Base-by-base conservation (phyloP, 2,113 vertebrate genomes). In the Oreochromis spilurus region DNA sequence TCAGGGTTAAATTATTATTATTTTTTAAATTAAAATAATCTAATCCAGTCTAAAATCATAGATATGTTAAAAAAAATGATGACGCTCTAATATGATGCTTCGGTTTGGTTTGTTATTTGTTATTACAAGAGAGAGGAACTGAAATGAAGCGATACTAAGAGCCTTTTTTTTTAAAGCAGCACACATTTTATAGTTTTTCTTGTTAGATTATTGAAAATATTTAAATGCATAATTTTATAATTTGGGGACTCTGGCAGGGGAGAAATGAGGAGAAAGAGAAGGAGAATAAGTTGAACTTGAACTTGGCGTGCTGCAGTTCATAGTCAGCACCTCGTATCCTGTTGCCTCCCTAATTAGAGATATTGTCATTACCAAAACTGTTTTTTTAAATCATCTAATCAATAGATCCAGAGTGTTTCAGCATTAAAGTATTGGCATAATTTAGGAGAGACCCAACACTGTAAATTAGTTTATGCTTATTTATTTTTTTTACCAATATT, bases 181-280 rank as follows among this genome's bases (percentile, higher is more conserved):
- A 52, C 4, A 36, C 9, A 3, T 29, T 62, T 70, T 1, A 4
- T 67, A 8, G 45, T 86, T 45, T 45, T 88, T 16, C 36, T 55
- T 53, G 7, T 84, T 34, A 34, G 62, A 48, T 83, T 36, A 48
- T 81, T 53, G 6, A 70, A 79, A 60, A 65, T 6, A 55, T 70
- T 43, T 54, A 29, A 75, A 75, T 43, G 4, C 3, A 75, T 21
- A 57, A 14, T 57, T 57, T 6, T n/a, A 21, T 58, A 29, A 29
- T 36, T 55, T 34, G 4, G 10, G 8, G 17, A 65, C 40, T 24
- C 16, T 34, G 36, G 43, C 13, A 43, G 34, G 53, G 43, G 26
- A 70, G 40, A 40, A 58, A 10, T 43, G 19, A 50, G 13, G 26
- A 26, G 29, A 62, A 58, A 78, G 12, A 24, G 24, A 14, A 48